Percentiles rank a stretch among this genome's conserved stretches.
Conservation (phyloP, 2,888 invertebrate genomes). For the Drosophila gaucha region DNA sequence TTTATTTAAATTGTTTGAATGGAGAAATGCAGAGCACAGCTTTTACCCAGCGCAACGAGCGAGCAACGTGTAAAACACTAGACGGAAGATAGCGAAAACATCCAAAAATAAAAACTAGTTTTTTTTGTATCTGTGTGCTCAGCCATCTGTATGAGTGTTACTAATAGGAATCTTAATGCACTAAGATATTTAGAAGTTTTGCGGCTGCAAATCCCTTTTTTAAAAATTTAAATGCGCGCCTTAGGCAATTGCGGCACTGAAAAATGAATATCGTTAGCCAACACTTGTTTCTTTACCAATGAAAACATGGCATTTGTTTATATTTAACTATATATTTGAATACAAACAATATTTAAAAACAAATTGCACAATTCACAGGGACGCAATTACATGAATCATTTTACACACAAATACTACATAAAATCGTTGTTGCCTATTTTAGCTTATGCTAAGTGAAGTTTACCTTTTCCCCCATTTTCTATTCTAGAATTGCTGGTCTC, state of each 20-base stretch:
- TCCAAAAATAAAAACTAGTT: constrained; percentile 58
- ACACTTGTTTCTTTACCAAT: constrained; percentile 7
- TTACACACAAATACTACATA: constrained; percentile 16
- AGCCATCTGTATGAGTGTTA: constrained; percentile 5
- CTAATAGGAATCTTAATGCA: no score
- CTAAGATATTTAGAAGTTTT: neutral
- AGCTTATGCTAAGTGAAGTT: constrained; percentile 13
- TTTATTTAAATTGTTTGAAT: neutral
- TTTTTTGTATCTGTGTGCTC: constrained; percentile 10
- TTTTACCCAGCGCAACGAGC: constrained; percentile 6
- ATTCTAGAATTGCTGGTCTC: constrained; percentile 86
- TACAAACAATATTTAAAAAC: constrained; percentile 25
- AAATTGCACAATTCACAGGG: constrained; percentile 48
- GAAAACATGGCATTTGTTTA: neutral
- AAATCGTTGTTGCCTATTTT: constrained; percentile 15
- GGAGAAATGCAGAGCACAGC: neutral
- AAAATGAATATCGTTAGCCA: constrained; percentile 12
- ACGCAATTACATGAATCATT: constrained; percentile 11
- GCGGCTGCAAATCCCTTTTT: neutral
- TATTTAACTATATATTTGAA: constrained; percentile 4
- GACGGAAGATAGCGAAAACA: constrained; percentile 16
- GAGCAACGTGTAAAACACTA: constrained; percentile 20
- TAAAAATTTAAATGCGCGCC: constrained; percentile 12
- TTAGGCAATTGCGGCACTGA: neutral
- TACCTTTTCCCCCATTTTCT: neutral